A percentile compares a stretch with the other conserved stretches of the same genome.
phyloP scores from a whole-genome alignment of 2,797 vertebrate species.

The Syncerus caffer region DNA sequence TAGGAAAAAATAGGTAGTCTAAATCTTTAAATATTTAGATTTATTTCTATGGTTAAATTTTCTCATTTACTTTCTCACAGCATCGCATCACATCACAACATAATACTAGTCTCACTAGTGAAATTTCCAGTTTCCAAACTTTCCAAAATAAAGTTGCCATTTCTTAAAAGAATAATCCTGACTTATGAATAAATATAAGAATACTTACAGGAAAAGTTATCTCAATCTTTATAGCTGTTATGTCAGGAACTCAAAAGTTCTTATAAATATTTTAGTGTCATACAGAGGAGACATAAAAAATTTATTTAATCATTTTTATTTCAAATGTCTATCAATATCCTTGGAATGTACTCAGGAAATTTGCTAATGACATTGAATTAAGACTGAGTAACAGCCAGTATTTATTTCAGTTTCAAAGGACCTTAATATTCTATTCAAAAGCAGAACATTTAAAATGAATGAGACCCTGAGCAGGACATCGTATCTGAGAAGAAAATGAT shows the following conservation, averaged over 20 bases:
- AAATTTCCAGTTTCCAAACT: not conserved
- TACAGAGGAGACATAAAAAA: not conserved
- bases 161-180: not conserved
- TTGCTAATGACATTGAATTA: not conserved
- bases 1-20: not conserved
- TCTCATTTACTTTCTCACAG: not conserved
- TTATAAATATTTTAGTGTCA: not conserved
- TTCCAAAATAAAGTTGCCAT: not conserved
- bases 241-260: not conserved
- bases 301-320: not conserved
- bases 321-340: not conserved
- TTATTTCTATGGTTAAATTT: not conserved
- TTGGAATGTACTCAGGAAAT: not conserved
- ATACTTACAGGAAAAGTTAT: not conserved
- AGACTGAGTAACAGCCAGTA: not conserved
- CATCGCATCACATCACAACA: not conserved
- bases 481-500: not conserved
- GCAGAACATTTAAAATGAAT: not conserved
- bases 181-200: not conserved
- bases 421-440: not conserved
- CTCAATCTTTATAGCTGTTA: not conserved
- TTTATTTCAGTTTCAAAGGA: slow-evolving; percentile 21
- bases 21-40: not conserved
- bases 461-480: not conserved
- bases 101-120: not conserved